A percentile compares a stretch with the other conserved stretches of the same genome.
Evolutionary conservation across 2,888 invertebrate genomes (phyloP).

Genomic region (Ptychoptera albimana): DNA sequence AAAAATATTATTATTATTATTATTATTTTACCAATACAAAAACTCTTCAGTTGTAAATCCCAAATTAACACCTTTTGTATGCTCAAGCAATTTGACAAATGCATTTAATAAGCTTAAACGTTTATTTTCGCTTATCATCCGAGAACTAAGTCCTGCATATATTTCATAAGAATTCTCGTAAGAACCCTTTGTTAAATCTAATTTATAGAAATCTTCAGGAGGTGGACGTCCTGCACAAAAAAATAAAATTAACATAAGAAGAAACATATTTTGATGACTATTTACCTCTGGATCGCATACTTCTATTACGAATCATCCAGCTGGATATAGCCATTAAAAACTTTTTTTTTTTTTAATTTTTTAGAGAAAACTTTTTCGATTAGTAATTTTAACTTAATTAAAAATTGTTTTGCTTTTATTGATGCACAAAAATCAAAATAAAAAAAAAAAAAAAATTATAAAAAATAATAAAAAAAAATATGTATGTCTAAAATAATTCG

Average conservation of each 20-base stretch:
- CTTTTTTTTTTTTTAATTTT: too few relatives aligned
- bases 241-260: not conserved
- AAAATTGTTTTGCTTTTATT: too few relatives aligned
- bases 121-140: constrained; percentile 50
- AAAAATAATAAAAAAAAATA: too few relatives aligned
- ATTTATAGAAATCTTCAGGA: constrained; percentile 45
- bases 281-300: constrained; percentile 29
- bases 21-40: constrained; percentile 51
- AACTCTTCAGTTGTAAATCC: constrained; percentile 68
- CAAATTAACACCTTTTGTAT: constrained; percentile 25
- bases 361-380: too few relatives aligned
- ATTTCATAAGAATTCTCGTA: constrained; percentile 48
- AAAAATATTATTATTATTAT: not conserved
- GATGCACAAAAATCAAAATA: too few relatives aligned
- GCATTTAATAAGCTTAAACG: constrained; percentile 78
- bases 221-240: constrained; percentile 10
- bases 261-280: constrained; percentile 3
- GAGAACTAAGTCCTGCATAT: constrained; percentile 39
- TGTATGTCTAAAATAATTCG: too few relatives aligned
- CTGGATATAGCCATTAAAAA: constrained; percentile 15
- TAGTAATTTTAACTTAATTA: too few relatives aligned
- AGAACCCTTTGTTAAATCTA: constrained; percentile 41
- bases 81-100: constrained; percentile 54
- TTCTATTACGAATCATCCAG: constrained; percentile 29
- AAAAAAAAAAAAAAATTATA: too few relatives aligned